phyloP scores from a whole-genome alignment of 2,113 vertebrate species.

The Stigmatopora argus region DNA sequence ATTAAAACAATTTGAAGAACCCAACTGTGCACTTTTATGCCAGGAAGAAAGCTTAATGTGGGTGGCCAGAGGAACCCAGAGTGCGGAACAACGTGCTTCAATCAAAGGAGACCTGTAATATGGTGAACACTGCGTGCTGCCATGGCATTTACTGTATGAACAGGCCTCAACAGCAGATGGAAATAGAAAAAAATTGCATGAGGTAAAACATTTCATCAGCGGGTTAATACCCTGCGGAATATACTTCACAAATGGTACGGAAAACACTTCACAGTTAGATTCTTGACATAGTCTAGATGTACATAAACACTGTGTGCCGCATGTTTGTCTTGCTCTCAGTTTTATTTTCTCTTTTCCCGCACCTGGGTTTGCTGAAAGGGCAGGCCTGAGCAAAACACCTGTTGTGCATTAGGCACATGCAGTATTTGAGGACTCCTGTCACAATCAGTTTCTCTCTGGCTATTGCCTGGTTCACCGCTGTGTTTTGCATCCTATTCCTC shows the following conservation, averaged over 20 bases:
- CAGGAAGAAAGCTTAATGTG: slow-evolving; percentile 28
- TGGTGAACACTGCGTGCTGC: slow-evolving; percentile 47
- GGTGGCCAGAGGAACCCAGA: slow-evolving; percentile 38
- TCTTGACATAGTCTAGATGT: not conserved
- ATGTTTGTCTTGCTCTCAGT: too few relatives aligned
- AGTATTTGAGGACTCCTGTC: too few relatives aligned
- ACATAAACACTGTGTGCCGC: not conserved
- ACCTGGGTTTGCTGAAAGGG: too few relatives aligned
- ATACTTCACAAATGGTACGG: slow-evolving; percentile 17
- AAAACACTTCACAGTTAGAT: slow-evolving; percentile 16
- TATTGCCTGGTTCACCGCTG: too few relatives aligned
- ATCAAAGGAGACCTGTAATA: slow-evolving; percentile 26
- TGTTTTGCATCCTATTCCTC: too few relatives aligned
- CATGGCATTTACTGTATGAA: slow-evolving; percentile 39
- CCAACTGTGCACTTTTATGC: slow-evolving; percentile 8
- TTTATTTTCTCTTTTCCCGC: too few relatives aligned
- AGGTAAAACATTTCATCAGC: slow-evolving; percentile 10
- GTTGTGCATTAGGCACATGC: too few relatives aligned
- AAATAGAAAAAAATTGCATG: slow-evolving; percentile 17
- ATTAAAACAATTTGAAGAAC: slow-evolving; percentile 22
- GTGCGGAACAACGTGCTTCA: slow-evolving; percentile 25
- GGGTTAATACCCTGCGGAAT: not conserved
- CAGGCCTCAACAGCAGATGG: slow-evolving; percentile 18
- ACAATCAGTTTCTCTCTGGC: too few relatives aligned
- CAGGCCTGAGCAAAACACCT: too few relatives aligned